Percentiles rank a stretch among this genome's conserved stretches.
Conservation (phyloP, 2,888 invertebrate genomes). For the Lycophotia porphyrea region DNA sequence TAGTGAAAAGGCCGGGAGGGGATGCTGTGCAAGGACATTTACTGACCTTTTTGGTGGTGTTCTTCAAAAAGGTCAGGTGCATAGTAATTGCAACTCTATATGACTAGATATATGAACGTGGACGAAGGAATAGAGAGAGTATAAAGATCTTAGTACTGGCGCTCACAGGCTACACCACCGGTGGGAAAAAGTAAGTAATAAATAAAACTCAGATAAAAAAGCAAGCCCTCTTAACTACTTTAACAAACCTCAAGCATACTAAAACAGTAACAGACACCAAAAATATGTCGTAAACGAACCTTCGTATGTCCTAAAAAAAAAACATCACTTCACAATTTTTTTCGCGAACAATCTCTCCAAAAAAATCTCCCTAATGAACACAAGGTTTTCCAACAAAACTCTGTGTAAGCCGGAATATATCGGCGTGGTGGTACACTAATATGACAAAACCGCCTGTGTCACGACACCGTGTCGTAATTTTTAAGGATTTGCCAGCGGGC, state of each 20-base stretch:
- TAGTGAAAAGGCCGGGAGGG: not conserved
- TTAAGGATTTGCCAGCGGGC: slow-evolving; percentile 81
- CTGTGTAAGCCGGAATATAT: slow-evolving; percentile 63
- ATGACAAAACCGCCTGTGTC: slow-evolving; percentile 75
- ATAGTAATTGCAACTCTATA: not conserved
- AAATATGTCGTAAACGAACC: slow-evolving; percentile 31
- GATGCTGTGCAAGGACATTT: not conserved
- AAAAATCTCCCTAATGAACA: slow-evolving; percentile 63
- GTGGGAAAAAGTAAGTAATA: not conserved
- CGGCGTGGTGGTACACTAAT: slow-evolving; percentile 65
- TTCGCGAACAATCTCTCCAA: slow-evolving; percentile 45
- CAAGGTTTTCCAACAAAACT: slow-evolving; percentile 59
- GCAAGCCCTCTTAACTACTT: not conserved
- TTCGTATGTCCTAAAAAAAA: slow-evolving; percentile 40
- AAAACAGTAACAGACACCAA: slow-evolving; percentile 37
- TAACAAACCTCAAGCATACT: slow-evolving; percentile 6
- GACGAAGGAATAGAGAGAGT: not conserved
- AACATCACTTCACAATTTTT: slow-evolving; percentile 45
- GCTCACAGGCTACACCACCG: no score
- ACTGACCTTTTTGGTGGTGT: not conserved
- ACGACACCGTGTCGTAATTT: slow-evolving; percentile 79
- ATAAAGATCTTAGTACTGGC: not conserved
- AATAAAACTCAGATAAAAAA: no score
- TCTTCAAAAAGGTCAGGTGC: not conserved
- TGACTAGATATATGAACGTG: not conserved